Base-by-base conservation (phyloP, 2,888 invertebrate species). In the Campoplex nolae region DNA sequence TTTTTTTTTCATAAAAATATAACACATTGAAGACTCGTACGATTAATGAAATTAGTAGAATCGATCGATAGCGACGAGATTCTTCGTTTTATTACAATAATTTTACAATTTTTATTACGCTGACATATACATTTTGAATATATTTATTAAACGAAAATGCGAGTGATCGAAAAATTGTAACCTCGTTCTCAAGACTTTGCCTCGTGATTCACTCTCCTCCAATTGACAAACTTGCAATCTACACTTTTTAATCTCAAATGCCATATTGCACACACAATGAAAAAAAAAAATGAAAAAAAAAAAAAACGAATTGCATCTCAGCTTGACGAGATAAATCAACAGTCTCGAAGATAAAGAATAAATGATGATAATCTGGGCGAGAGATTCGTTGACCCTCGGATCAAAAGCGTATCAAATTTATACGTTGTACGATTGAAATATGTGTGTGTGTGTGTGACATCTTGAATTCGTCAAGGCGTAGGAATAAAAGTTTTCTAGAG, bases 311-410 rank as follows among this genome's bases (percentile, higher is more conserved):
- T 83, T 80, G 76, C 83, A 62, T 74, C 62, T 58, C 77, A 83
- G 51, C 48, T n/a, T 51, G 67, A 35, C 67, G 54, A 75, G 81
- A 84, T 86, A 86, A 68, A 77, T 7, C 51, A 45, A 67, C 81
- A 42, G 77, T 77, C 77, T 81, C 68, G 68, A 81, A 74, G 86
- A 86, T 86, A 86, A 86, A 86, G 81, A 86, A 84, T 51, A 71
- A 23, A 70, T 77, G 86, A 81, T 78, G 77, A 87, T 87, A 78
- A 87, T 84, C 86, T 75, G 28, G 62, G 62, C 35, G 32, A 28
- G 62, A 54, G 68, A 82, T 82, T 84, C 82, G 65, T 71, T 79
- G 87, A 87, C 84, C 87, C 84, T 56, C 73, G 45, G 82, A 79
- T 73, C 83, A 68, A 77, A 67, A 80, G 75, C 23, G 42, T 38